Percentiles rank a stretch among this genome's conserved stretches.
Evolutionary conservation across 2,797 vertebrate species (phyloP).

Genomic region (Silurus lanzhouensis): DNA sequence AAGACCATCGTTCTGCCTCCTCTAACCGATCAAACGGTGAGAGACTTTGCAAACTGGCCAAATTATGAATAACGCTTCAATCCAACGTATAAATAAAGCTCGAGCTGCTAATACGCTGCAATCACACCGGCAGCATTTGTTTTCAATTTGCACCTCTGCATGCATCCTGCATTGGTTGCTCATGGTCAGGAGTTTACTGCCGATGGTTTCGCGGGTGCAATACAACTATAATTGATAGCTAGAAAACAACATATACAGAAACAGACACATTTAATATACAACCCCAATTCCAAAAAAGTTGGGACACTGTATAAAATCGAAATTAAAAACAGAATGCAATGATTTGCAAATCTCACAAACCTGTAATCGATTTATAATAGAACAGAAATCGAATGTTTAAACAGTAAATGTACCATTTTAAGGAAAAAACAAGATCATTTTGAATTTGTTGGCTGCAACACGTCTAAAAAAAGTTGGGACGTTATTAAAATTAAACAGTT

Average conservation of each 20-base stretch:
- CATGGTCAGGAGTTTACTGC: background rate
- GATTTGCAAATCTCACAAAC: no score
- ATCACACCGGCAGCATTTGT: background rate
- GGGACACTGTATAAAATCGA: no score
- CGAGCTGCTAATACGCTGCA: background rate
- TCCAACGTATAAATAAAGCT: background rate
- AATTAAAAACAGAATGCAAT: no score
- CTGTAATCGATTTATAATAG: no score
- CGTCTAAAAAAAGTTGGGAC: no score
- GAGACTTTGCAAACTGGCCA: constrained; percentile 50
- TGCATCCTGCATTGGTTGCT: background rate
- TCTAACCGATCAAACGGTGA: constrained; percentile 94
- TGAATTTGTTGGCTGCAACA: no score
- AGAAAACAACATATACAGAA: background rate
- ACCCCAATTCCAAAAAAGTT: no score
- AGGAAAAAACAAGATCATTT: no score
- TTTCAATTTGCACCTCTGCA: background rate
- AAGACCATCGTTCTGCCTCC: constrained; percentile 93
- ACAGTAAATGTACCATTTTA: no score
- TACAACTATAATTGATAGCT: background rate
- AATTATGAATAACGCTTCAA: background rate
- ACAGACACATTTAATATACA: background rate
- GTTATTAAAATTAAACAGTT: no score
- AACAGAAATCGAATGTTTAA: no score
- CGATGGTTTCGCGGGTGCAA: background rate